A percentile compares a stretch with the other conserved stretches of the same genome.
phyloP scores from a whole-genome alignment of 2,888 invertebrate genomes.

The Dryadula phaetusa region DNA sequence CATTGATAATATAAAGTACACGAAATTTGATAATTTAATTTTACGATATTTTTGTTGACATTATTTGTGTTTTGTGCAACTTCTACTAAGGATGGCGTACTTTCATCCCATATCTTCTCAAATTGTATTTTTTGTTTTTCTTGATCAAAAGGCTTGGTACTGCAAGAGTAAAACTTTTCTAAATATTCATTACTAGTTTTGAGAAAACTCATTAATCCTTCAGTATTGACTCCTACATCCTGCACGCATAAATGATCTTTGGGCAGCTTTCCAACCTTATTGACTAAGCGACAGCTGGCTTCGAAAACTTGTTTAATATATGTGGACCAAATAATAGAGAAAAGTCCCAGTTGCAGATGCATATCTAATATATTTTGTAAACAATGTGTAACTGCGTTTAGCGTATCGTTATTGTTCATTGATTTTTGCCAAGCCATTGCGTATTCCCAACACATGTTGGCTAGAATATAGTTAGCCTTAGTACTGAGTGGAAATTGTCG shows the following conservation, averaged over 20 bases:
- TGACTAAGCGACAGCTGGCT: slow-evolving; percentile 89
- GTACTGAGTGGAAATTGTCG: slow-evolving; percentile 94
- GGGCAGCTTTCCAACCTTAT: slow-evolving; percentile 92
- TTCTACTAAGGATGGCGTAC: slow-evolving; percentile 88
- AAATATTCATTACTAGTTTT: slow-evolving; percentile 77
- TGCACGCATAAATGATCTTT: slow-evolving; percentile 93
- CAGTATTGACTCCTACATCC: slow-evolving; percentile 89
- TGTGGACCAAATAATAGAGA: slow-evolving; percentile 94
- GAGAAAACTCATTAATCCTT: slow-evolving; percentile 82
- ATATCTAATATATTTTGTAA: slow-evolving; percentile 87
- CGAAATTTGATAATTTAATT: slow-evolving; percentile 92
- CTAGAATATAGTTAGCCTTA: slow-evolving; percentile 89
- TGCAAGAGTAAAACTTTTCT: slow-evolving; percentile 71
- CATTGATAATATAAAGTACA: slow-evolving; percentile 91
- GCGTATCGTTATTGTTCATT: slow-evolving; percentile 85
- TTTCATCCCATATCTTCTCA: slow-evolving; percentile 88
- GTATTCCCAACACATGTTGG: slow-evolving; percentile 97
- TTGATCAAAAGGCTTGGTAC: slow-evolving; percentile 63
- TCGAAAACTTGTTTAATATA: slow-evolving; percentile 93
- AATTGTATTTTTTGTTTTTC: slow-evolving; percentile 74
- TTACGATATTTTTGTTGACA: slow-evolving; percentile 90
- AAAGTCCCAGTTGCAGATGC: slow-evolving; percentile 90
- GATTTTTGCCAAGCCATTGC: slow-evolving; percentile 94
- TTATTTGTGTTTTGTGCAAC: slow-evolving; percentile 90
- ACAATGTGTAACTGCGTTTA: slow-evolving; percentile 89